Percentiles rank a stretch among this genome's conserved stretches.
These are phyloP conservation scores for Toxotes jaculatrix DNA, from an alignment of 2,113 vertebrate genomes.

Conservation along the genomic window DNA sequence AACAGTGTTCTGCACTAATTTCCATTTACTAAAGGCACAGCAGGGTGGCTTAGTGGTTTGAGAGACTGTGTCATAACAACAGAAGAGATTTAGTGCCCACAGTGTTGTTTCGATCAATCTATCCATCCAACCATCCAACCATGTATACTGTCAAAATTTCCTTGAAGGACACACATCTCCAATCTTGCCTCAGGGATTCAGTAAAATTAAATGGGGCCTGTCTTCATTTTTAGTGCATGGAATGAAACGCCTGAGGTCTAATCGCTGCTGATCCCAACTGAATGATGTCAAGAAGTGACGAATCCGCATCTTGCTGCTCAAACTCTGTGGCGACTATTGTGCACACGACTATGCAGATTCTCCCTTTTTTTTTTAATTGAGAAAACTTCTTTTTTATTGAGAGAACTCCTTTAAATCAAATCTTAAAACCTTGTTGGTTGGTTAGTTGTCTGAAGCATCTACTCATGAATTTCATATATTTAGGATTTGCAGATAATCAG, in stretches of 20 bases:
- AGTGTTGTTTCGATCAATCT: slow-evolving; percentile 49
- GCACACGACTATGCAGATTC: background rate
- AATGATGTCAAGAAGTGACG: slow-evolving; percentile 62
- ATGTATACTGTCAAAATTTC: slow-evolving; percentile 38
- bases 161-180: slow-evolving; percentile 42
- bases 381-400: background rate
- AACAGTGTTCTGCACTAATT: slow-evolving; percentile 22
- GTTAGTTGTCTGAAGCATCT: background rate
- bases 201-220: slow-evolving; percentile 52
- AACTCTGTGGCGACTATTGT: slow-evolving; percentile 7
- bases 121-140: slow-evolving; percentile 48
- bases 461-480: slow-evolving; percentile 18
- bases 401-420: slow-evolving; percentile 2
- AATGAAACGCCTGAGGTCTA: slow-evolving; percentile 45
- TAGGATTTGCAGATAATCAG: slow-evolving; percentile 97
- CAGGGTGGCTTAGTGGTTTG: slow-evolving; percentile 30
- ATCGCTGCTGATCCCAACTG: slow-evolving; percentile 54
- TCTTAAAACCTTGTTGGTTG: background rate
- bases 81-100: slow-evolving; percentile 40
- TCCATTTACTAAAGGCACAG: slow-evolving; percentile 38
- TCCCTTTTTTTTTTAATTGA: background rate
- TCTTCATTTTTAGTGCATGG: slow-evolving; percentile 56
- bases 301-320: slow-evolving; percentile 27
- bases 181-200: slow-evolving; percentile 31
- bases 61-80: slow-evolving; percentile 48